Base-by-base conservation (phyloP, 2,888 invertebrate genomes). In the Lobophora halterata region DNA sequence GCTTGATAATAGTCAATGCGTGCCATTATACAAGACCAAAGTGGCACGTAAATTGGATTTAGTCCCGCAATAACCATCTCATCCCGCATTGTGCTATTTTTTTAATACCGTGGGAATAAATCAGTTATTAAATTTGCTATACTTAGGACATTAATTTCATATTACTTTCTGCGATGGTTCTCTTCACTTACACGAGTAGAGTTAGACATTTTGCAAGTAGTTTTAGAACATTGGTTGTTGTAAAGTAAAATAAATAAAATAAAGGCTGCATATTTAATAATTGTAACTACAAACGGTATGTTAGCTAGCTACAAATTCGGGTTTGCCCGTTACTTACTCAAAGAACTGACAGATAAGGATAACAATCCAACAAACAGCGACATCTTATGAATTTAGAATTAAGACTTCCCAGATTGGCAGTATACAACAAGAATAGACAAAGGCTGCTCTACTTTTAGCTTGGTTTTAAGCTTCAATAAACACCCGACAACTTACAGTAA, bases 291-390 rank as follows among this genome's bases (percentile, higher is more conserved):
- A 48, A 77, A 81, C 82, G 79, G 82, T 85, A 79, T 72, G 71
- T 74, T 73, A 48, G 62, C 62, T 50, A 61, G 65, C 55, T 58
- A 17, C 6, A 6, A 17, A 71, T 75, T 79, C 74, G 55, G 74
- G 62, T 67, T 71, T 51, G 58, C 40, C 79, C 82, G 85, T 82
- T 81, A 85, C 57, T 66, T 68, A 58, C 67, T 70, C 68, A 69
- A 63, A 73, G 67, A 70, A 68, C 50, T 65, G 62, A 69, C 77
- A 73, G 75, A 75, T 78, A 79, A 80, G 76, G 79, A 73, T 74
- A 76, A 75, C 69, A 67, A 61, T 74, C 68, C 71, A 64, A 69
- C 66, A 58, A 64, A 65, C 66, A 49, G 67, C 65, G 70, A 73
- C 78, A 71, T 53, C 56, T 50, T 62, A 58, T 71, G 79, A 72